A percentile compares a stretch with the other conserved stretches of the same genome.
Evolutionary conservation across 2,797 vertebrate genomes (phyloP).

Genomic region (Microtus obscurus): DNA sequence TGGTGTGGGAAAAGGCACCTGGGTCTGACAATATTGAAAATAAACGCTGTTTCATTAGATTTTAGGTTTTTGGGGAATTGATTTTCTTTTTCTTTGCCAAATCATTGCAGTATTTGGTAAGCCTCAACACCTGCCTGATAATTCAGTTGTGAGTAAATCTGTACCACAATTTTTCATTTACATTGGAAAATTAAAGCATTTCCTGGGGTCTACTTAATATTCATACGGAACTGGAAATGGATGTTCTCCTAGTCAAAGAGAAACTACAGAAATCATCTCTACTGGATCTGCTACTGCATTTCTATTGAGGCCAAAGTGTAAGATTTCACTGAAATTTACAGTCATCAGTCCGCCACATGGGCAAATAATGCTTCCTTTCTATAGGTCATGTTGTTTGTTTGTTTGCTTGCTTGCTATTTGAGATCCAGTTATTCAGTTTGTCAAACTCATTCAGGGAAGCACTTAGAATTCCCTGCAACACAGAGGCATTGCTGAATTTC

Average conservation of each 20-base stretch:
- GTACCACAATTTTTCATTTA: not conserved
- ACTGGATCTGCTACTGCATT: not conserved
- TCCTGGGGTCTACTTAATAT: slow-evolving; percentile 33
- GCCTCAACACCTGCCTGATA: not conserved
- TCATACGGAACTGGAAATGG: not conserved
- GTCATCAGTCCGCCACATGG: not conserved
- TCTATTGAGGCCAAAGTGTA: not conserved
- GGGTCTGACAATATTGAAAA: not conserved
- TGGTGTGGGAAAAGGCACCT: not conserved
- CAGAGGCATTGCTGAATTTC: not conserved
- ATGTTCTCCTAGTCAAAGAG: not conserved
- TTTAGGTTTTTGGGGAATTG: not conserved
- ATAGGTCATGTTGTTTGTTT: not conserved
- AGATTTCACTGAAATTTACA: slow-evolving; percentile 17
- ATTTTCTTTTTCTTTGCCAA: slow-evolving; percentile 17
- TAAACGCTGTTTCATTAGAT: not conserved
- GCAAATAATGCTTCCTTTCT: not conserved
- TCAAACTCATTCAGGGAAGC: not conserved
- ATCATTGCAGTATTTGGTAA: slow-evolving; percentile 4
- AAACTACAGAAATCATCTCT: slow-evolving; percentile 15
- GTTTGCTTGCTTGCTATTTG: not conserved
- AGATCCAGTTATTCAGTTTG: not conserved
- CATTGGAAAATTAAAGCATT: slow-evolving; percentile 32
- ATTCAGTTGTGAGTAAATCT: not conserved
- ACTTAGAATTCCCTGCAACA: not conserved